Base-by-base conservation (phyloP, 2,888 invertebrate species). In the Odontocolon sp. region DNA sequence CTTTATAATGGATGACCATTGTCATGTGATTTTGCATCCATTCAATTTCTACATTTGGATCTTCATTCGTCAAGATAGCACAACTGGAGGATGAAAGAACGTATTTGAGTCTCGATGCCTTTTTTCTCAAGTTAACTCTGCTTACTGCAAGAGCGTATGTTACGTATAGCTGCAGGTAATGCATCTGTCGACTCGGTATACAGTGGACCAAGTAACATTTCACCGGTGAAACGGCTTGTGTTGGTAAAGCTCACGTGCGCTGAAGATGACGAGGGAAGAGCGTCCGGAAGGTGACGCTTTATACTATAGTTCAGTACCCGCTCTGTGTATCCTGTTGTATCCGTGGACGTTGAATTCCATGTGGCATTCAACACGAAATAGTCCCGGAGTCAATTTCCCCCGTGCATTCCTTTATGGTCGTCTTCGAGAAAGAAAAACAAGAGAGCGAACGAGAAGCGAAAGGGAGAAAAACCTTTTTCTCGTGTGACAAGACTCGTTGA, bases 311-410 rank as follows among this genome's bases (percentile, higher is more conserved):
- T 14, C 8, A 5, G 28, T n/a, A 14, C 14, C 4, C 38, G 14
- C 38, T 18, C 28, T 64, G 6, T 1, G n/a, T 52, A 31, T 18
- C 59, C 45, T 63, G 75, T 80, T 77, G 72, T 80, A 57, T 71
- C 63, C 56, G 45, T 66, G 18, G 47, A 50, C 40, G 47, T 18
- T 64, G 59, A 64, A 73, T 80, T 79, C 74, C 68, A 11, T 50
- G 66, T 64, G 56, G 33, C 52, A 63, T 73, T 57, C 59, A 57
- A 67, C 42, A 69, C 71, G 75, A 79, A 82, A 77, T 78, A 73
- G 75, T 72, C 70, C 52, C 47, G 40, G 64, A 78, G 75, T 82
- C 80, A 82, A 85, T 86, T 85, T 85, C 81, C 84, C 82, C 33
- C 54, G 78, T 82, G 82, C 80, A 83, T 84, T 85, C 79, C 77